phyloP scores from a whole-genome alignment of 1,140 invertebrate species.

The Zaprionus capensis region DNA sequence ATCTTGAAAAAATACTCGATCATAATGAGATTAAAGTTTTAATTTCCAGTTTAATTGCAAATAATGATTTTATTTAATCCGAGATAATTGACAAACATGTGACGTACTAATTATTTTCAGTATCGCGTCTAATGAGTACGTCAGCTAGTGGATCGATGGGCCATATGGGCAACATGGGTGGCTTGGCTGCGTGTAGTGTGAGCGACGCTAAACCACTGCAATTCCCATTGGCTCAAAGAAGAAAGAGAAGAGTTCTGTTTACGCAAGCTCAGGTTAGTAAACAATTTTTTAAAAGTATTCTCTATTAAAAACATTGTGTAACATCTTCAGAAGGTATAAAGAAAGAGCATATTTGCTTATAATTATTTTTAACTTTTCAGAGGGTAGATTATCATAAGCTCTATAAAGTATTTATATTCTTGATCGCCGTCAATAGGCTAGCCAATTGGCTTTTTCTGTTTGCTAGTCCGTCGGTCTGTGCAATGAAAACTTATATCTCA shows the following conservation, averaged over 20 bases:
- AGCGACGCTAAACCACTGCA: constrained; percentile 95
- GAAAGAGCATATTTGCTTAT: neutral
- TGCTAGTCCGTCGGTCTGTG: no score
- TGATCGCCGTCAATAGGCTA: no score
- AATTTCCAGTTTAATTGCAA: neutral
- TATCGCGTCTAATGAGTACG: constrained; percentile 94
- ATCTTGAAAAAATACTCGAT: neutral
- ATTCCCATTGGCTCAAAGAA: constrained; percentile 94
- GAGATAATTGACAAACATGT: constrained; percentile 1
- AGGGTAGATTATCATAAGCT: neutral
- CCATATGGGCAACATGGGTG: constrained; percentile 94
- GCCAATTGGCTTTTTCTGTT: no score
- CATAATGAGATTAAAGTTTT: neutral
- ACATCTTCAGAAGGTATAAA: neutral
- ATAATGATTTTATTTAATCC: neutral
- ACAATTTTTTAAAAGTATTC: neutral
- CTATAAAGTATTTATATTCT: neutral
- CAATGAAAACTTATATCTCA: no score
- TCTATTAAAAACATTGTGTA: neutral
- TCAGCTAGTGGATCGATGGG: constrained; percentile 91
- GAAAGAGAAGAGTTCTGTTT: constrained; percentile 98
- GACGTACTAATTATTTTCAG: constrained; percentile 86
- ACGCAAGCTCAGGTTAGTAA: constrained; percentile 95
- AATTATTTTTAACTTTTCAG: neutral
- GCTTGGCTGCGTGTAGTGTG: constrained; percentile 90